phyloP scores from a whole-genome alignment of 2,113 vertebrate species.

The Ahaetulla prasina region DNA sequence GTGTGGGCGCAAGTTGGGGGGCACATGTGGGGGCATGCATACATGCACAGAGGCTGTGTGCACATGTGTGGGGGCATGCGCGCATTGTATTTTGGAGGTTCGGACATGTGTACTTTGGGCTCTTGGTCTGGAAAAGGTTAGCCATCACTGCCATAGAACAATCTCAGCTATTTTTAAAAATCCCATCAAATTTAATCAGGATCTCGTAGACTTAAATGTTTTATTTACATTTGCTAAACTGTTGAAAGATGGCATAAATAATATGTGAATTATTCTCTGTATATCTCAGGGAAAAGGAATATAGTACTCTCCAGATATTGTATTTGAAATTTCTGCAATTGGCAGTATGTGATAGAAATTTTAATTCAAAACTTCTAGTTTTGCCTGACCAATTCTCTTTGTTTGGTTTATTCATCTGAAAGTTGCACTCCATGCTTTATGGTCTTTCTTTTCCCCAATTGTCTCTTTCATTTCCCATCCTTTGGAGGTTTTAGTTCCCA shows the following conservation, averaged over 20 bases:
- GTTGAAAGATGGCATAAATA: not conserved
- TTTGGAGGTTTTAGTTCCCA: not conserved
- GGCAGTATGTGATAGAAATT: not conserved
- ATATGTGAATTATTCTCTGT: slow-evolving; percentile 19
- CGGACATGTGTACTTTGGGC: too few relatives aligned
- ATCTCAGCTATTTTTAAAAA: not conserved
- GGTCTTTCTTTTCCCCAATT: not conserved
- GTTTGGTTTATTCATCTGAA: not conserved
- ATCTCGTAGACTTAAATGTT: not conserved
- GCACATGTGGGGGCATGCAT: too few relatives aligned
- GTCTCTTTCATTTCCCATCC: not conserved
- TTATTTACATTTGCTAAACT: slow-evolving; percentile 22
- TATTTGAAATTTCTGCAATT: not conserved
- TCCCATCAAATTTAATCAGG: not conserved
- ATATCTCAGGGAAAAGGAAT: not conserved
- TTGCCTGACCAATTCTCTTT: not conserved
- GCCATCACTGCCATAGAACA: not conserved
- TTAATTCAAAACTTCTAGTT: not conserved
- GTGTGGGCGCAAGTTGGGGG: too few relatives aligned
- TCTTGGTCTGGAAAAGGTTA: too few relatives aligned
- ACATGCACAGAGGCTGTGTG: too few relatives aligned
- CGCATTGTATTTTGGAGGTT: too few relatives aligned
- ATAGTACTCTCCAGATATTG: not conserved
- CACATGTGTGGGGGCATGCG: too few relatives aligned
- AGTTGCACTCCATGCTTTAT: not conserved